Percentiles rank a stretch among this genome's conserved stretches.
These are phyloP conservation scores for Onychomys arenicola DNA, from an alignment of 2,797 vertebrate species.

Conservation along the genomic window DNA sequence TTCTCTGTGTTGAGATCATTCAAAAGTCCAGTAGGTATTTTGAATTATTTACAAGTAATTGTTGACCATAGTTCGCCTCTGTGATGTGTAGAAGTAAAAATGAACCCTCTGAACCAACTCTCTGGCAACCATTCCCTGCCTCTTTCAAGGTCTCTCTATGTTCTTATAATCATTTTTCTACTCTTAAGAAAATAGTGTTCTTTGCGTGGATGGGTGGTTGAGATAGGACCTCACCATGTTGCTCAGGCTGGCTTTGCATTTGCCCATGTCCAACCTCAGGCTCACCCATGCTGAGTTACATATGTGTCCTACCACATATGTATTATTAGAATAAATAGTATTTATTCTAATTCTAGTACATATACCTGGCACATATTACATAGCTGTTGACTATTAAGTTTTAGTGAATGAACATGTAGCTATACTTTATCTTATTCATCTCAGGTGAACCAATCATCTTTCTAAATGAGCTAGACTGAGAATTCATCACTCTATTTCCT, in stretches of 20 bases:
- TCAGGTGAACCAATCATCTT: neutral
- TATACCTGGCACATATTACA: neutral
- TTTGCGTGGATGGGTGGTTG: neutral
- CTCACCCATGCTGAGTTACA: neutral
- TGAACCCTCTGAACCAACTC: neutral
- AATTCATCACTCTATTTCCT: neutral
- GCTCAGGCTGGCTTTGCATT: neutral
- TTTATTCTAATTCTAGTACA: neutral
- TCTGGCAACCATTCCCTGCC: neutral
- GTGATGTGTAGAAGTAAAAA: neutral
- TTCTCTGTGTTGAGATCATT: neutral
- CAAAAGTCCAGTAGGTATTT: neutral
- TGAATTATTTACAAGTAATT: neutral
- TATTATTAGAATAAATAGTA: too few species aligned
- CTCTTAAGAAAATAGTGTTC: neutral
- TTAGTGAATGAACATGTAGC: constrained; percentile 23
- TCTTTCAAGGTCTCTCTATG: neutral
- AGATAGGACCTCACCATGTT: neutral
- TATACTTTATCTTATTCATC: neutral
- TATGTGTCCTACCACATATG: neutral
- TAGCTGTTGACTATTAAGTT: neutral
- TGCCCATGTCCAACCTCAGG: neutral
- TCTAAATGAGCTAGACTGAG: neutral
- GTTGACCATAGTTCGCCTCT: neutral
- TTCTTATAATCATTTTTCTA: neutral